These are phyloP conservation scores for Masticophis lateralis DNA, from an alignment of 2,797 vertebrate genomes.

Conservation along the genomic window DNA sequence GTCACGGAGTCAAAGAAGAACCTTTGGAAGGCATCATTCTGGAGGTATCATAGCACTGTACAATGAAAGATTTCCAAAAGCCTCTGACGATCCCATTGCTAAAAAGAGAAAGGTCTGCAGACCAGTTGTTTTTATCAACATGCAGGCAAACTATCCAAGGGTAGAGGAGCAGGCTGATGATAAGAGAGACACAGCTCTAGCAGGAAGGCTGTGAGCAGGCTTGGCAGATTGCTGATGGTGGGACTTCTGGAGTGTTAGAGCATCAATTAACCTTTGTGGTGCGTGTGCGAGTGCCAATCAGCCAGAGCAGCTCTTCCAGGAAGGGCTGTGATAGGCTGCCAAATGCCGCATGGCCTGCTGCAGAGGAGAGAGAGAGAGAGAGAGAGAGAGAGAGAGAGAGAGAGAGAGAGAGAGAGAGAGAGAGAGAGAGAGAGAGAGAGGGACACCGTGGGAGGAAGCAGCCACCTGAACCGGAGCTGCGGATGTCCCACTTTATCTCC, in stretches of 20 bases:
- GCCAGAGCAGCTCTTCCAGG: constrained; percentile 32
- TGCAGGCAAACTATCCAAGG: not conserved
- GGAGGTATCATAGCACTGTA: not conserved
- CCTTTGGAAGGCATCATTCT: not conserved
- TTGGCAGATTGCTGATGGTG: constrained; percentile 40
- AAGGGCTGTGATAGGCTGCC: constrained; percentile 19
- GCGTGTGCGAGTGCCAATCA: constrained; percentile 45
- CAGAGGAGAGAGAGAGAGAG: not conserved
- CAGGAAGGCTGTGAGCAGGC: constrained; percentile 10
- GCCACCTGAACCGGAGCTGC: constrained; percentile 43
- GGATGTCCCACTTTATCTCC: constrained; percentile 53
- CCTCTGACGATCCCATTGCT: fast-evolving
- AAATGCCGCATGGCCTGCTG: constrained; percentile 19
- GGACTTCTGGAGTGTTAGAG: constrained; percentile 58
- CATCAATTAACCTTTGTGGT: constrained; percentile 65
- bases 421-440: not conserved
- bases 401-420: too few species aligned
- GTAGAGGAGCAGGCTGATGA: constrained; percentile 5
- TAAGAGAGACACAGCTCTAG: constrained; percentile 3
- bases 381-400: not conserved
- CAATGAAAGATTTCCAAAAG: not conserved
- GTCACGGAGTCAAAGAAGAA: not conserved
- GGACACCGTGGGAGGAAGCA: constrained; percentile 36
- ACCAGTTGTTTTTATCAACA: not conserved
- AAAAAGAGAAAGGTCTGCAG: not conserved